Evolutionary conservation across 2,797 vertebrate species (phyloP).

Genomic region (Chaetophractus vellerosus): DNA sequence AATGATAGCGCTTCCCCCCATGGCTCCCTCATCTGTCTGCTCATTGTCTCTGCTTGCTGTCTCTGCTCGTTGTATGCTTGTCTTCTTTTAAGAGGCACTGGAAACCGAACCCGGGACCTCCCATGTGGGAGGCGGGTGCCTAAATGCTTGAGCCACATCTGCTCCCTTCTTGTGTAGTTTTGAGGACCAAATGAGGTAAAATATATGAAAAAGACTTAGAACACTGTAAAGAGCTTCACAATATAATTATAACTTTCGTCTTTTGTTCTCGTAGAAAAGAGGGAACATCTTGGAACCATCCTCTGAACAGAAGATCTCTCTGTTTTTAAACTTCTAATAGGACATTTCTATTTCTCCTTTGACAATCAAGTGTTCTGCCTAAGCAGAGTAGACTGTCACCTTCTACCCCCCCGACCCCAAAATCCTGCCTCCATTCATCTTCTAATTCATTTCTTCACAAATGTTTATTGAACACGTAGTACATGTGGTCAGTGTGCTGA

Average conservation of each 20-base stretch:
- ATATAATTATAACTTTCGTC: background rate
- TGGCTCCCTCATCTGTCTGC: no score
- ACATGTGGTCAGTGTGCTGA: background rate
- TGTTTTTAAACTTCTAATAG: background rate
- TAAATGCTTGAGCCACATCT: no score
- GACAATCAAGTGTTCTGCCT: background rate
- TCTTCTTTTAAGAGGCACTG: no score
- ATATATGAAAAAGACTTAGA: background rate
- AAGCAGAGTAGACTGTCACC: background rate
- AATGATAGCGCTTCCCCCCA: no score
- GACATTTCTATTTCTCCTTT: background rate
- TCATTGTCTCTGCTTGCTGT: no score
- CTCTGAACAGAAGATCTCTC: background rate
- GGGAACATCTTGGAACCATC: background rate
- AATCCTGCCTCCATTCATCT: background rate
- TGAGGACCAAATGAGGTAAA: background rate
- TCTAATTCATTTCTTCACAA: background rate
- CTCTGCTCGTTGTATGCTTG: no score
- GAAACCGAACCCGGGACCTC: no score
- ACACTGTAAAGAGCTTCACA: background rate
- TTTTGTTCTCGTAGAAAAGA: background rate
- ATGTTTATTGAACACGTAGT: background rate
- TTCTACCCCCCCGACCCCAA: background rate
- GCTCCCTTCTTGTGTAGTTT: background rate
- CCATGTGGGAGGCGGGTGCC: no score